Base-by-base conservation (phyloP, 2,797 vertebrate genomes). In the Rhabdophis nuchalis region DNA sequence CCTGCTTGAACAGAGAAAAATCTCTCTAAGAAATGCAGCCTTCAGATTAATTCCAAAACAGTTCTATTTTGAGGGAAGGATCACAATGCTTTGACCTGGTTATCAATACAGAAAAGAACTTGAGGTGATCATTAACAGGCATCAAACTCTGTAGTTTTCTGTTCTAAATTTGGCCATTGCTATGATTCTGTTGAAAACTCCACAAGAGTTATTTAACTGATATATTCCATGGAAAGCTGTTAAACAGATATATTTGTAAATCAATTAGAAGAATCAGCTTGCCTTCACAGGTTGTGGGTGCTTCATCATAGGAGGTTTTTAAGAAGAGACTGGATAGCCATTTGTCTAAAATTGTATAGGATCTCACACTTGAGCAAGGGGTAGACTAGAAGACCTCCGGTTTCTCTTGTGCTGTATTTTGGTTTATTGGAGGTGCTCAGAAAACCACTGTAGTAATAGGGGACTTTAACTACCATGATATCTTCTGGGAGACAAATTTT, bases 11-110 rank as follows among this genome's bases (percentile, higher is more conserved):
- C 85, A 94, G 57, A 92, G 88, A 92, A n/a, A 64, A 89, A 94
- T 95, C 95, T 95, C 87, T 93, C 94, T 89, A 93, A 90, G 89
- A 93, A 95, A n/a, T 20, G 46, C 54, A 94, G 92, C 94, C 93
- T 92, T 92, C 61, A 92, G 91, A 91, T 92, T 91, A 6, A 16
- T 27, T 88, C 91, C 50, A 87, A 82, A 46, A 94, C 85, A 87
- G 0, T 16, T 54, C 68, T 92, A 90, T 87, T 91, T 90, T 29
- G 95, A 94, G 58, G 85, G 91, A 96, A 95, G 87, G 86, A 18
- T 91, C 52, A 94, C 53, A 91, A 88, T 96, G 94, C 85, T 95
- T 58, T 82, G 61, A 61, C 88, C 89, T 88, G 57, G 29, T 90
- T 87, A 82, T 64, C 90, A 60, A 90, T 95, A 85, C 60, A 7